phyloP scores from a whole-genome alignment of 1,140 invertebrate species.

The Subanguina moxae region DNA sequence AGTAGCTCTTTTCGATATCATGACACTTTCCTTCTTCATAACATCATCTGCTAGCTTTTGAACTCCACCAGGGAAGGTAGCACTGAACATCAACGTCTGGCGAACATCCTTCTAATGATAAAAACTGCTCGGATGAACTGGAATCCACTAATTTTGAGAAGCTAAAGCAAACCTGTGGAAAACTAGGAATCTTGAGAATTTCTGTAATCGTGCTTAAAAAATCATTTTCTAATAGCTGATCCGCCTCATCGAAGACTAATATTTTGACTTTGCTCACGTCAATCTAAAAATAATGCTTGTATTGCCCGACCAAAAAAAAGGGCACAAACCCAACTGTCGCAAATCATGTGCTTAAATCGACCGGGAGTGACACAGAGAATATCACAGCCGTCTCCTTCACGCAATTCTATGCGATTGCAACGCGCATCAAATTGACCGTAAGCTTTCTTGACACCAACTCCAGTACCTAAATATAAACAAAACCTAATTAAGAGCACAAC shows the following conservation, averaged over 20 bases:
- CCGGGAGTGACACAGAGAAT: constrained; percentile 22
- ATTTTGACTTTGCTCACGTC: no score
- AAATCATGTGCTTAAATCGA: constrained; percentile 18
- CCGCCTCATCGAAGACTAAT: no score
- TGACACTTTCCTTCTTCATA: not conserved
- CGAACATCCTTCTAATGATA: constrained; percentile 60
- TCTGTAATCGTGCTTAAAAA: no score
- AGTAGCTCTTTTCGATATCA: not conserved
- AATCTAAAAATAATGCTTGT: no score
- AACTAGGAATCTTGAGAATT: no score
- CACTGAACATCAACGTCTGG: constrained; percentile 65
- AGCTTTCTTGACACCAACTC: constrained; percentile 24
- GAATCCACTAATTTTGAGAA: no score
- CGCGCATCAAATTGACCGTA: constrained; percentile 15
- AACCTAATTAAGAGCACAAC: not conserved
- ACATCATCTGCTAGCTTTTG: constrained; percentile 56
- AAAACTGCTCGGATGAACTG: no score
- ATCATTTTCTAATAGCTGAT: no score
- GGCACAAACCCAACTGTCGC: no score
- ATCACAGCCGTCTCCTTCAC: constrained; percentile 19
- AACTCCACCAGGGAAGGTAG: constrained; percentile 65
- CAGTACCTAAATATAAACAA: constrained; percentile 15
- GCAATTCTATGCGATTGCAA: constrained; percentile 4
- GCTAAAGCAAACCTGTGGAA: no score
- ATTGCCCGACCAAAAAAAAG: no score